Evolutionary conservation across 92 coral and sea anemone species (phyloP).

Genomic region (Umimayanthus chanpuru): DNA sequence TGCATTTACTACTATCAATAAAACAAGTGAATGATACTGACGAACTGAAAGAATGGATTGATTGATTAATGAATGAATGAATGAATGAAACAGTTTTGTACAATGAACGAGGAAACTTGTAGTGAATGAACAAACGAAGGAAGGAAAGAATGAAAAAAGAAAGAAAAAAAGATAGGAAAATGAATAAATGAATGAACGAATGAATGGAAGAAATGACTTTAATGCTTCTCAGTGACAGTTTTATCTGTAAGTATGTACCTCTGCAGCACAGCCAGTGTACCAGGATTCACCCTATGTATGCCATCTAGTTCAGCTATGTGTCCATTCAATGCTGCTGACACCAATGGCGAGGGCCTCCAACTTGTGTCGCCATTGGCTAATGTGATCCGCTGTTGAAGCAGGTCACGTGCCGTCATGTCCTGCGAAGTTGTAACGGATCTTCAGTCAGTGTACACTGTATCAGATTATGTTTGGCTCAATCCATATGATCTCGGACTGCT

Average conservation of each 20-base stretch:
- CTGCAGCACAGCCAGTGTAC: conserved; percentile 91
- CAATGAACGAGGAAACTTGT: too few species aligned
- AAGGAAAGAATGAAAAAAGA: too few species aligned
- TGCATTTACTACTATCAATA: too few species aligned
- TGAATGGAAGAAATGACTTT: too few species aligned
- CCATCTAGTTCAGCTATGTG: conserved; percentile 95
- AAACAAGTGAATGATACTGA: too few species aligned
- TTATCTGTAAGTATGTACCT: conserved; percentile 50
- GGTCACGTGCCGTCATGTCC: conserved; percentile 99
- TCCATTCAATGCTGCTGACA: conserved; percentile 85
- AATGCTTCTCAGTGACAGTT: not conserved
- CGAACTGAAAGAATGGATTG: too few species aligned
- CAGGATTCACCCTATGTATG: conserved; percentile 93
- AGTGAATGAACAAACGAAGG: too few species aligned
- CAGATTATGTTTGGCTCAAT: not conserved
- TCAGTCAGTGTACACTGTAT: not conserved
- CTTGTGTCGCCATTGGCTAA: conserved; percentile 93
- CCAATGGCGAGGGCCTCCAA: conserved; percentile 93
- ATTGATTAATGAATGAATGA: too few species aligned
- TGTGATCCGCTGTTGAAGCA: conserved; percentile 92
- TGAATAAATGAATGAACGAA: too few species aligned
- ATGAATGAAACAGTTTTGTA: too few species aligned
- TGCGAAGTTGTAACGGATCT: not conserved
- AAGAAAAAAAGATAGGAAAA: too few species aligned
- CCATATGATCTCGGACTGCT: not conserved